A percentile compares a stretch with the other conserved stretches of the same genome.
These are phyloP conservation scores for Piezodorus guildinii DNA, from an alignment of 1,140 invertebrate species.

Conservation along the genomic window DNA sequence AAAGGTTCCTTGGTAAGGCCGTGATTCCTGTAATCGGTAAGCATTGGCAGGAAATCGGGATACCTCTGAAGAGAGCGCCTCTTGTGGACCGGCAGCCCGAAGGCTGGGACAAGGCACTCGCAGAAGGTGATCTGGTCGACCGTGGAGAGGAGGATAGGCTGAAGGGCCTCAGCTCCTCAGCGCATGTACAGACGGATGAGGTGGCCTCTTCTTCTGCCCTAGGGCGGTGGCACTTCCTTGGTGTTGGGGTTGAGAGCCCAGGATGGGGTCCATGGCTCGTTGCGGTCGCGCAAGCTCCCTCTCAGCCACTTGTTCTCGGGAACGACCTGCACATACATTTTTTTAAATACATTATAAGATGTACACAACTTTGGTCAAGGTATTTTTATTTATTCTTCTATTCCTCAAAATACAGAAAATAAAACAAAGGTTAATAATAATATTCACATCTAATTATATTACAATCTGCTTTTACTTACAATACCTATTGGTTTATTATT, in stretches of 20 bases:
- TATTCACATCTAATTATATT: too few species aligned
- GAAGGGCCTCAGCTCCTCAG: too few species aligned
- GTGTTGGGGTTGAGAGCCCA: constrained; percentile 19
- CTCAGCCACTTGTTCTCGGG: constrained; percentile 18
- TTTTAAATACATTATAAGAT: too few species aligned
- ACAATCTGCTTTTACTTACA: too few species aligned
- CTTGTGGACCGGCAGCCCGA: background rate
- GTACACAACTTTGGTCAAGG: too few species aligned
- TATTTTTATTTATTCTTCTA: too few species aligned
- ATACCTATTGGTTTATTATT: too few species aligned
- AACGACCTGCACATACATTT: background rate
- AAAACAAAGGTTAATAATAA: too few species aligned
- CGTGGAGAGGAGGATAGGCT: too few species aligned
- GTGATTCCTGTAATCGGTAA: background rate
- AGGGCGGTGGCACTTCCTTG: background rate
- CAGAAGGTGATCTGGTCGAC: background rate
- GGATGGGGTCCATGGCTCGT: constrained; percentile 17
- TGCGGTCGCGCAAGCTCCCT: constrained; percentile 12
- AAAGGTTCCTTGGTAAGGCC: background rate
- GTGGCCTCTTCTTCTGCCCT: background rate
- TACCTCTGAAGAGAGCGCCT: background rate
- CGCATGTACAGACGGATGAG: too few species aligned
- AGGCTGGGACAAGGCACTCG: background rate
- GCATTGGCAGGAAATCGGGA: background rate
- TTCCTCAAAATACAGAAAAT: too few species aligned